These are phyloP conservation scores for Ptilodon capucinus DNA, from an alignment of 2,888 invertebrate genomes.

Conservation along the genomic window DNA sequence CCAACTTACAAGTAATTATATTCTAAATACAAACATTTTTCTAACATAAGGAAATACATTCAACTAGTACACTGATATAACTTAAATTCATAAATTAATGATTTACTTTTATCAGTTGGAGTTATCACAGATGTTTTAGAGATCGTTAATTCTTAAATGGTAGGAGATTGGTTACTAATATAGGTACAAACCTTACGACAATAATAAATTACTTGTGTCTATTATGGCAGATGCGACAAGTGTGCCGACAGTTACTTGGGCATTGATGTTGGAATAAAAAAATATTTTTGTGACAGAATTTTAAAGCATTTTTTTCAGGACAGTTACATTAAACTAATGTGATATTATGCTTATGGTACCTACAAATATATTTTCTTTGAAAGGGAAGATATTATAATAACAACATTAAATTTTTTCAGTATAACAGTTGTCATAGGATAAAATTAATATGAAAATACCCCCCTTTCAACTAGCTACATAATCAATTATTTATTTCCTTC, in stretches of 20 bases:
- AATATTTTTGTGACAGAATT: not conserved
- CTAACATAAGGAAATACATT: conserved; percentile 56
- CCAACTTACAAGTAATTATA: conserved; percentile 32
- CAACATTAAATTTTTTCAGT: not conserved
- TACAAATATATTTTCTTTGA: not conserved
- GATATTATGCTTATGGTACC: not conserved
- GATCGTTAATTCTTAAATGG: conserved; percentile 78
- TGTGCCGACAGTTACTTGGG: not conserved
- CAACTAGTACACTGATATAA: conserved; percentile 51
- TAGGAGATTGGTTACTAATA: conserved; percentile 60
- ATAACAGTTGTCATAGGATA: not conserved
- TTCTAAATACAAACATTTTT: conserved; percentile 41
- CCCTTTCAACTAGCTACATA: not conserved
- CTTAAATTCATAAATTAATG: conserved; percentile 74
- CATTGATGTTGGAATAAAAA: not conserved
- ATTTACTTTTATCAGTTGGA: conserved; percentile 72
- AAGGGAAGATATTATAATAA: not conserved
- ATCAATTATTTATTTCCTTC: not conserved
- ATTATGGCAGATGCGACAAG: conserved; percentile 35
- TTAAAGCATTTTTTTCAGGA: not conserved
- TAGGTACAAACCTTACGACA: conserved; percentile 42
- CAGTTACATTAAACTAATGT: not conserved
- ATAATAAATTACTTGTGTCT: conserved; percentile 44
- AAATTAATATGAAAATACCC: not conserved
- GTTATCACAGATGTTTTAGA: conserved; percentile 81